phyloP scores from a whole-genome alignment of 2,113 vertebrate genomes.

The Nothoprocta perdicaria region DNA sequence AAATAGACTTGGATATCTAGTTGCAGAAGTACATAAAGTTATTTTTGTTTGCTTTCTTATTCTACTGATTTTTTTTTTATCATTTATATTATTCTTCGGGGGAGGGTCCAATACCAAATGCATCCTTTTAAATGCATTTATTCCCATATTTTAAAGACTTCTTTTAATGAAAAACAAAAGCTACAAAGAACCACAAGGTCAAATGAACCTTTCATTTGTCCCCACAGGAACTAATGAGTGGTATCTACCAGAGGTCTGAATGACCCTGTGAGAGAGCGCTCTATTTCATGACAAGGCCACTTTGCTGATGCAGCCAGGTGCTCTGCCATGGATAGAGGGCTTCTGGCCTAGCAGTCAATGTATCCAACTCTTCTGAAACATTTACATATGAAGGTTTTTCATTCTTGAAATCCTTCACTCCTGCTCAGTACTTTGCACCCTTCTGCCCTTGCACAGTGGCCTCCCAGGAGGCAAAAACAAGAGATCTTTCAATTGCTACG shows the following conservation, averaged over 20 bases:
- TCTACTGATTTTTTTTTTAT: neutral
- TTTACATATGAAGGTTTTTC: neutral
- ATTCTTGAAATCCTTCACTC: neutral
- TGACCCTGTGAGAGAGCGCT: slow-evolving; percentile 9
- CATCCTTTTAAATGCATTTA: neutral
- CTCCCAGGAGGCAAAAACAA: neutral
- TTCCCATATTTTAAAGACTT: neutral
- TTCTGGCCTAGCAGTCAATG: neutral
- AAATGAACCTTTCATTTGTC: neutral
- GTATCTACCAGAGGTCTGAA: neutral
- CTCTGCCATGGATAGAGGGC: neutral
- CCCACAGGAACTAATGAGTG: neutral
- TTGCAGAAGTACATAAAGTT: neutral
- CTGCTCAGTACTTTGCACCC: neutral
- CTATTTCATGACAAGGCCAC: neutral
- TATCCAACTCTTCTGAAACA: neutral
- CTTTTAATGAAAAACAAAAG: neutral
- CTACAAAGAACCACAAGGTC: neutral
- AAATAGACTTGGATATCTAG: neutral
- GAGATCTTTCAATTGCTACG: neutral
- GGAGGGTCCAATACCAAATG: neutral
- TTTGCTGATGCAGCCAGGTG: slow-evolving; percentile 7
- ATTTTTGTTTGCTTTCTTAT: neutral
- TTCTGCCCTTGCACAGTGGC: neutral
- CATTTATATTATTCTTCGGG: neutral